Conservation (phyloP, 1,140 invertebrate genomes). For the Planococcus citri region DNA sequence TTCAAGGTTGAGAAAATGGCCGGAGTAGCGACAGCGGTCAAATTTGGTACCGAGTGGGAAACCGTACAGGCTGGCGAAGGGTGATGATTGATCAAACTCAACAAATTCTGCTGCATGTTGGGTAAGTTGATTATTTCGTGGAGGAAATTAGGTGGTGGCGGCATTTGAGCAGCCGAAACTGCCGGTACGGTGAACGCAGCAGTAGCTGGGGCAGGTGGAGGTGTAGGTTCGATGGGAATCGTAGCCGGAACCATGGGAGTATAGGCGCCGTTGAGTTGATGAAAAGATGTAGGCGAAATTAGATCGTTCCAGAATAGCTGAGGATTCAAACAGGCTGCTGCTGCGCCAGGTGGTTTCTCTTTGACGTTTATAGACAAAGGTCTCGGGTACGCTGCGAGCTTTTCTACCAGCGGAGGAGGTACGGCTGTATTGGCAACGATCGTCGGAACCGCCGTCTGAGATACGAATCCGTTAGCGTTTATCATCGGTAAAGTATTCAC, state of each 20-base stretch:
- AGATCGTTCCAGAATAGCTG: constrained; percentile 9
- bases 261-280: not conserved
- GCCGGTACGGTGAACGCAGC: not conserved
- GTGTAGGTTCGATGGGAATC: not conserved
- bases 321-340: not conserved
- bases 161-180: constrained; percentile 4
- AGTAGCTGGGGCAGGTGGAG: not conserved
- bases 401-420: constrained; percentile 28
- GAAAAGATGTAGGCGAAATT: not conserved
- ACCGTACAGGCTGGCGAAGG: not conserved
- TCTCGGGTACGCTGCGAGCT: not conserved
- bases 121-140: constrained; percentile 24
- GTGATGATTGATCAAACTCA: constrained; percentile 29
- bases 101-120: constrained; percentile 33
- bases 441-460: not conserved
- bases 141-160: constrained; percentile 14
- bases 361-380: constrained; percentile 21
- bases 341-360: too few species aligned
- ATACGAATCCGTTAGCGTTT: not conserved
- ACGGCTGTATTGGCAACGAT: constrained; percentile 23
- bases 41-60: not conserved
- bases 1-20: not conserved
- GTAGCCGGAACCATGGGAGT: not conserved
- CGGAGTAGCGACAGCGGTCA: not conserved
- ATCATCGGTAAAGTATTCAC: not conserved